phyloP scores from a whole-genome alignment of 2,888 invertebrate species.

The Heliconius charithonia region DNA sequence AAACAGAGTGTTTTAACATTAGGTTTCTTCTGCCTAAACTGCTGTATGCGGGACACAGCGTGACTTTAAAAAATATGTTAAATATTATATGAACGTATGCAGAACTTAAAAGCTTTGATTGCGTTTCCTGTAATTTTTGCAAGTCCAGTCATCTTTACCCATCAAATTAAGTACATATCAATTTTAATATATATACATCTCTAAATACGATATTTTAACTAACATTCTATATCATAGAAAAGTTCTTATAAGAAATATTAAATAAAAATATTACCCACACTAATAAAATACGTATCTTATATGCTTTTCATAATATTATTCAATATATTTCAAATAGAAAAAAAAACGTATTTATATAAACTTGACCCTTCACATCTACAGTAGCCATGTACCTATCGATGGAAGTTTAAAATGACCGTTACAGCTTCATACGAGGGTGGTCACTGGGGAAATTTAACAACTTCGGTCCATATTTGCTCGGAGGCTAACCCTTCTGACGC shows the following conservation, averaged over 20 bases:
- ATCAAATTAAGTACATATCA: background rate
- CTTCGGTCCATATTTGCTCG: conserved; percentile 66
- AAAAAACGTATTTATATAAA: background rate
- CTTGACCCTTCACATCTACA: conserved; percentile 20
- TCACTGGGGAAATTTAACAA: conserved; percentile 77
- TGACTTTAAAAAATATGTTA: too few relatives aligned
- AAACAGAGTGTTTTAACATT: too few relatives aligned
- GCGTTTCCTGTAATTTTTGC: too few relatives aligned
- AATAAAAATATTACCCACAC: background rate
- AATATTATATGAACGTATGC: too few relatives aligned
- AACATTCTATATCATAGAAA: background rate
- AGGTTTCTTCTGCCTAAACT: too few relatives aligned
- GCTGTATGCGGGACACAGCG: too few relatives aligned
- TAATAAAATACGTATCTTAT: background rate
- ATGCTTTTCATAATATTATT: background rate
- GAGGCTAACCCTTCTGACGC: conserved; percentile 67
- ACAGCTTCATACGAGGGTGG: conserved; percentile 66
- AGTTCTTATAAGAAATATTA: background rate
- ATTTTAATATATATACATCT: background rate
- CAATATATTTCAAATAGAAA: background rate
- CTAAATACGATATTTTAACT: background rate
- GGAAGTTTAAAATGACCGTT: conserved; percentile 53
- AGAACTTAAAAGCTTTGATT: too few relatives aligned
- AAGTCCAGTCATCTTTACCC: background rate
- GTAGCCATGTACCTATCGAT: conserved; percentile 11